phyloP scores from a whole-genome alignment of 2,113 vertebrate genomes.

The Eonycteris spelaea region DNA sequence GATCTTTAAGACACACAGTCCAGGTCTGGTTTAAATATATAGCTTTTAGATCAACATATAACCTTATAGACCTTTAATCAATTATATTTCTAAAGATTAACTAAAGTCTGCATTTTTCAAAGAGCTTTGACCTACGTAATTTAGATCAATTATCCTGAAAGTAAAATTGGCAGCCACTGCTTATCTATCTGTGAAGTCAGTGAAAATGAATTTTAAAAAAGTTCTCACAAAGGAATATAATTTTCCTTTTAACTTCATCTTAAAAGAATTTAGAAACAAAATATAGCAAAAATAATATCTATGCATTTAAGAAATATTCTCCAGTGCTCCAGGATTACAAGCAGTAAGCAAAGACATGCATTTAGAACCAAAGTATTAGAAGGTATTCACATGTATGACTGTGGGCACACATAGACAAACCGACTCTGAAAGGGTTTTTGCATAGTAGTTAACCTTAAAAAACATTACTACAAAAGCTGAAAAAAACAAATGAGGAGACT shows the following conservation, averaged over 20 bases:
- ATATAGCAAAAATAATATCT: neutral
- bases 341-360: neutral
- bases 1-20: neutral
- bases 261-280: slow-evolving; percentile 1
- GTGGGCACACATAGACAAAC: neutral
- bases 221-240: neutral
- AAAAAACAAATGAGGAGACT: neutral
- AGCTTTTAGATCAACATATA: neutral
- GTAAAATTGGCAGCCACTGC: slow-evolving; percentile 50
- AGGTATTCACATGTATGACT: neutral
- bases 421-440: neutral
- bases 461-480: neutral
- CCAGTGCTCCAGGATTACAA: neutral
- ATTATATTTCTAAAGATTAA: slow-evolving; percentile 39
- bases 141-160: slow-evolving; percentile 60
- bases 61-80: slow-evolving; percentile 41
- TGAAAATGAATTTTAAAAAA: neutral
- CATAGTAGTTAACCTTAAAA: neutral
- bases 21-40: slow-evolving; percentile 4
- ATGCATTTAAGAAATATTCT: neutral
- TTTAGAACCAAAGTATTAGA: slow-evolving; percentile 29
- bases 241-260: neutral
- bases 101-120: slow-evolving; percentile 45
- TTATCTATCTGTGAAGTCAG: slow-evolving; percentile 49
- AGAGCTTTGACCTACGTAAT: slow-evolving; percentile 49